phyloP scores from a whole-genome alignment of 2,888 invertebrate genomes.

The Sisyra terminalis region DNA sequence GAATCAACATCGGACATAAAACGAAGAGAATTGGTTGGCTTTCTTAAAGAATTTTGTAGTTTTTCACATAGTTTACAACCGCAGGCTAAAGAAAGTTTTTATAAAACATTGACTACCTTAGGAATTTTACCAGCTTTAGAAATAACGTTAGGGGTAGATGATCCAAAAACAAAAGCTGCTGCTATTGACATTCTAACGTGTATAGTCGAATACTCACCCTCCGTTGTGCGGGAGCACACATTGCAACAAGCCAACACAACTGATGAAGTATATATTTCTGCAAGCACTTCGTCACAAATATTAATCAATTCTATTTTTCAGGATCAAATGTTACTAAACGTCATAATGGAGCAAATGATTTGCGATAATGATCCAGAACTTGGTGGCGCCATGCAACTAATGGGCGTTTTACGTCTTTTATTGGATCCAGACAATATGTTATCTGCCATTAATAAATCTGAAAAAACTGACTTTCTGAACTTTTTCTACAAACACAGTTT shows the following conservation, averaged over 20 bases:
- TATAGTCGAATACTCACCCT: conserved; percentile 96
- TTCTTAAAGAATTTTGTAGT: conserved; percentile 97
- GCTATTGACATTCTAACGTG: conserved; percentile 96
- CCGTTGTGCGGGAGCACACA: conserved; percentile 92
- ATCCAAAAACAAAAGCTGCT: conserved; percentile 86
- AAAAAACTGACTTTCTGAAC: conserved; percentile 94
- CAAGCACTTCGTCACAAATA: neutral
- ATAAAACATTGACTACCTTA: conserved; percentile 80
- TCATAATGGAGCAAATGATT: conserved; percentile 96
- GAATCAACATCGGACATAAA: conserved; percentile 70
- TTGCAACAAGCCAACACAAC: conserved; percentile 79
- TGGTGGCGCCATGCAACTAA: conserved; percentile 92
- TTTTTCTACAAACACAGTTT: conserved; percentile 99
- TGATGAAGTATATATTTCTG: conserved; percentile 53
- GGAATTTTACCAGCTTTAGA: conserved; percentile 81
- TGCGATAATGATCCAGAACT: conserved; percentile 93
- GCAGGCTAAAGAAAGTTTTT: conserved; percentile 92
- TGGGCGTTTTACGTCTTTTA: conserved; percentile 82
- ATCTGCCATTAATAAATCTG: conserved; percentile 80
- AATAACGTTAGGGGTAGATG: conserved; percentile 80
- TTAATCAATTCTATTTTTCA: conserved; percentile 26
- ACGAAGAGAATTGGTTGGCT: conserved; percentile 85
- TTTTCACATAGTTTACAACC: conserved; percentile 98
- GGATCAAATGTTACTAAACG: conserved; percentile 90
- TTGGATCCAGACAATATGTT: conserved; percentile 98